Percentiles rank a stretch among this genome's conserved stretches.
phyloP scores from a whole-genome alignment of 2,113 vertebrate species.

The cattle (Bos taurus) region DNA sequence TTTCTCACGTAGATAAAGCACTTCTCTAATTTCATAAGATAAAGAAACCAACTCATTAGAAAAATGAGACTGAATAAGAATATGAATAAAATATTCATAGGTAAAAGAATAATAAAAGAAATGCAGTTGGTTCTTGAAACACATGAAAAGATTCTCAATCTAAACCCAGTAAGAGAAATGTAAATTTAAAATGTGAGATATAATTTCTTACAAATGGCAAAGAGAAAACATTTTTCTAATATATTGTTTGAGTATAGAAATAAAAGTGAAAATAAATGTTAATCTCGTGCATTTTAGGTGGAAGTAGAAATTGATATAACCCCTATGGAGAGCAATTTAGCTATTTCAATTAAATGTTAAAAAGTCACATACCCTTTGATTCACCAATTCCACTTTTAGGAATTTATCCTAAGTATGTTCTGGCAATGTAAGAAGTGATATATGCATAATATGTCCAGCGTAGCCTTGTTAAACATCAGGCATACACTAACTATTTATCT shows the following conservation, averaged over 20 bases:
- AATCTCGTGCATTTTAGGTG: neutral
- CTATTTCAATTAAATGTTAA: conserved; percentile 7
- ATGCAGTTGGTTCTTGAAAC: neutral
- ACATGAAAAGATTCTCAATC: neutral
- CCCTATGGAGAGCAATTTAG: neutral
- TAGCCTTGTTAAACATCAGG: neutral
- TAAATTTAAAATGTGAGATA: neutral
- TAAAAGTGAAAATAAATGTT: neutral
- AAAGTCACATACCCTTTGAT: neutral
- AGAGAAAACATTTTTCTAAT: neutral
- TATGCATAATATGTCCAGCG: neutral
- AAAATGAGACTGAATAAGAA: neutral
- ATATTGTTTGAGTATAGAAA: neutral
- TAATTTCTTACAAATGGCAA: neutral
- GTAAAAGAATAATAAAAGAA: neutral
- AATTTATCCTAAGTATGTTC: neutral
- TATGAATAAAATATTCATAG: neutral
- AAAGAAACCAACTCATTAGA: neutral
- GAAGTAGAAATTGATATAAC: neutral
- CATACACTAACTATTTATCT: neutral
- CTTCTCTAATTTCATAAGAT: neutral
- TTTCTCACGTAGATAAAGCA: neutral
- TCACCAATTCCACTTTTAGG: neutral
- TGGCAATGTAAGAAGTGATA: neutral
- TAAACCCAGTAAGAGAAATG: neutral